Evolutionary conservation across 2,113 vertebrate species (phyloP), one percentile per base, ranked within the genome.

Genomic region (Coptodon rendalli): DNA sequence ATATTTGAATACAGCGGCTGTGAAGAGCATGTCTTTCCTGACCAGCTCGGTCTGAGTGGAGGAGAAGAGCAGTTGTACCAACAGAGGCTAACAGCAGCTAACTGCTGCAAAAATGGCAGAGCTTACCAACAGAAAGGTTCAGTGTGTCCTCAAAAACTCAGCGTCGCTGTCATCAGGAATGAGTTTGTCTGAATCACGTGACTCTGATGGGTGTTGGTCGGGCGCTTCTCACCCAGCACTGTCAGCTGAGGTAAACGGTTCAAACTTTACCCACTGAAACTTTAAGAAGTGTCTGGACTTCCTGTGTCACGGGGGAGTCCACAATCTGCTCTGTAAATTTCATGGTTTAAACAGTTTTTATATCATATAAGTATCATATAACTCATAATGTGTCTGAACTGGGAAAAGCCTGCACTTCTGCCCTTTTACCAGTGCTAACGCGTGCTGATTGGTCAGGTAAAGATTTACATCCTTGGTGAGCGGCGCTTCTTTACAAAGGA

Each of bases 161-260:
- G 52, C 8, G 5, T 0, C 50, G 3, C 19, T 17, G 52, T 22
- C n/a, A 22, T 11, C 19, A 54, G 10, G 24, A 12, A 13, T 2
- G 53, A 54, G 59, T n/a, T 34, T 19, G 29, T 34, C 31, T 36
- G 59, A 63, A 11, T 36, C 59, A 36, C 2, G 3, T 63, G 9
- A 63, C 9, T 63, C 17, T 63, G 9, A 0, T 0, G 29, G 16
- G 8, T 9, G 59, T 3, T 36, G 6, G 59, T 0, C 9, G 9
- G 17, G 31, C 16, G 31, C 59, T 19, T 63, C 59, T 63, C 59
- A 63, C 9, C 0, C 59, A 19, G 17, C 59, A 3, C n/a, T 36
- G 59, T 5, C 59, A 63, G 31, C 31, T 63, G 17, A 63, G 59
- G 31, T 36, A 12, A 63, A 63, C 6, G 10, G 17, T 63, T 63